Evolutionary conservation across 2,797 vertebrate genomes (phyloP), one percentile per base, ranked within the genome.

Genomic region (Tragelaphus eurycerus): DNA sequence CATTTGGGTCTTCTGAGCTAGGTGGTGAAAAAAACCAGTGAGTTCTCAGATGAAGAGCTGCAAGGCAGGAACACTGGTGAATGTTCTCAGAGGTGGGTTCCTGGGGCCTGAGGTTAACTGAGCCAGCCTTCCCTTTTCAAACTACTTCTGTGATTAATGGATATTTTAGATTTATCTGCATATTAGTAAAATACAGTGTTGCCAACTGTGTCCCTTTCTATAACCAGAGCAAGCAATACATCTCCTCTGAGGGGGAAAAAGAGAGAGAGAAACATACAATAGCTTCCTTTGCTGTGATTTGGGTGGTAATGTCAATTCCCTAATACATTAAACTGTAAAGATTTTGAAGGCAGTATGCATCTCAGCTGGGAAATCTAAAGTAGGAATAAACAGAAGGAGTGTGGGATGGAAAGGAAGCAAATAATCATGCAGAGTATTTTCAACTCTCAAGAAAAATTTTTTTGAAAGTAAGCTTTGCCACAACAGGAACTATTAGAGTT

Each of bases 331-430:
- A 90, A 86, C 27, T 46, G 19, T 79, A 90, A 96, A 95, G 92
- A 90, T 83, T 82, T 90, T 38, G 74, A 86, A 94, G 90, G 78
- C 78, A 55, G 6, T 62, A 11, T 43, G 34, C 19, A 27, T 97
- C 88, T 93, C 60, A 79, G 82, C 88, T 94, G 82, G 38, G 78
- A 84, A 89, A 74, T 48, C 90, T 95, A 89, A 97, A 93, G 96
- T 34, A 57, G 74, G 92, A 57, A 90, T 86, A 97, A 95, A 67
- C 97, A 98, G 96, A 97, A 97, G 97, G 97, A 54, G 34, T 95
- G 95, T 98, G 89, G 95, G 97, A 95, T 78, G 96, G 52, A 29
- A 89, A 96, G 90, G 95, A 97, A 96, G 97, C 88, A 95, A 93
- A 90, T 86, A 94, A 81, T 88, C 95, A 93, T 96, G 79, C 43